Percentiles rank a stretch among this genome's conserved stretches.
Conservation (phyloP, 2,797 vertebrate species). For the Sparus aurata region DNA sequence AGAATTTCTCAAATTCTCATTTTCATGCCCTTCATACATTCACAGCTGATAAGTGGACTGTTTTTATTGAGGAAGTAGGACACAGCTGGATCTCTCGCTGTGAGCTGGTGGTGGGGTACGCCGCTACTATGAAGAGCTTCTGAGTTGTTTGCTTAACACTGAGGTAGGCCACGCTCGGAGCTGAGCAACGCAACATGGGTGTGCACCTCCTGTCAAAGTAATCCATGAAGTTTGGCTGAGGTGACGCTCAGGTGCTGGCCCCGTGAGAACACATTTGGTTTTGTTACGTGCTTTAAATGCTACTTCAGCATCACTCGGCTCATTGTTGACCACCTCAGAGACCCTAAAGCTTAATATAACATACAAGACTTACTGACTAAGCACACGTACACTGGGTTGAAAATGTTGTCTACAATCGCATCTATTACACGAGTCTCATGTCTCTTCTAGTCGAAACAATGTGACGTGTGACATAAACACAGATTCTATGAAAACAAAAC, state of each 20-base stretch:
- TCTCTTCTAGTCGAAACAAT: not conserved
- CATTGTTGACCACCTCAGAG: slow-evolving; percentile 1
- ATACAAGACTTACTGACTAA: not conserved
- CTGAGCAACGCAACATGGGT: slow-evolving; percentile 4
- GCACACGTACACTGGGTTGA: not conserved
- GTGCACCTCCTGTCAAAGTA: slow-evolving; percentile 29
- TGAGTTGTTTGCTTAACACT: slow-evolving; percentile 3
- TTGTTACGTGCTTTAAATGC: slow-evolving; percentile 28
- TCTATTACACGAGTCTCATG: not conserved
- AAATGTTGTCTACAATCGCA: not conserved
- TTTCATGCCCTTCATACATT: slow-evolving; percentile 50
- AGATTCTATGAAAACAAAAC: not conserved
- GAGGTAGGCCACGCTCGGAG: not conserved
- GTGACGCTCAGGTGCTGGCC: slow-evolving; percentile 9
- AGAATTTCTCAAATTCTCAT: slow-evolving; percentile 48
- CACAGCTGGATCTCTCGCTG: slow-evolving; percentile 18
- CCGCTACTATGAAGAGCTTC: not conserved
- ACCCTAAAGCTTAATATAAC: not conserved
- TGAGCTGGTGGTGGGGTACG: not conserved
- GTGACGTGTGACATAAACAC: not conserved
- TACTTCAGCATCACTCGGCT: not conserved
- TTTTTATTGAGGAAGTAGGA: slow-evolving; percentile 54
- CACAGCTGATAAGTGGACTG: slow-evolving; percentile 50
- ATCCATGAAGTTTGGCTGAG: not conserved
- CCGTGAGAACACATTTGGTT: not conserved